Base-by-base conservation (phyloP, 2,113 vertebrate species). In the Triplophysa dalaica region DNA sequence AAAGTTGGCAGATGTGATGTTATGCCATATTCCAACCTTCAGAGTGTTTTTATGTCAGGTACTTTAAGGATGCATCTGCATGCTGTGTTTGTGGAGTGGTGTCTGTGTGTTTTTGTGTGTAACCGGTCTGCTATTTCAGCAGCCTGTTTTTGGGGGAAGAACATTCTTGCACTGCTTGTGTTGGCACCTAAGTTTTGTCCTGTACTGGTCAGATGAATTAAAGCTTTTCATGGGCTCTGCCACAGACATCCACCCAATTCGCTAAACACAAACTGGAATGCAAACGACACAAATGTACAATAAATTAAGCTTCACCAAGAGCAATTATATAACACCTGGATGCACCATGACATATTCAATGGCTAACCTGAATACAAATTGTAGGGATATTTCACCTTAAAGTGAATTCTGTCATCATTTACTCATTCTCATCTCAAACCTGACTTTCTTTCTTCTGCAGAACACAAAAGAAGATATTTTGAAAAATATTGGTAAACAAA, bases 141-240 rank as follows among this genome's bases (percentile, higher is more conserved):
- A 4, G 43, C 41, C 48, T 82, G 63, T 82, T 81, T 81, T 79
- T 88, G 87, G 93, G 88, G 86, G 87, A 45, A 45, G n/a, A 65
- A 38, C 90, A 93, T 94, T 91, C 92, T 91, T 93, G 88, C 84
- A 63, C 89, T 92, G 92, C 93, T 94, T 93, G 92, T 89, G 89
- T 94, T 94, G 93, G 94, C 93, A 93, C 89, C 86, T 79, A 85
- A 87, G 84, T 81, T 81, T 84, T 81, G 88, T 67, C 85, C 92
- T 87, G 80, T 82, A 48, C 89, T 89, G 84, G 84, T 90, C 88
- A 89, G 85, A 93, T 94, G 94, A 96, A 95, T 92, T 89, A 84
- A 77, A 87, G 90, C 81, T 91, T 94, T 94, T 95, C 92, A 93
- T 87, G 81, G 78, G 88, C 88, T 72, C 88, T 88, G 89, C 91